These are phyloP conservation scores for Orthosia incerta DNA, from an alignment of 2,888 invertebrate species.

Conservation along the genomic window DNA sequence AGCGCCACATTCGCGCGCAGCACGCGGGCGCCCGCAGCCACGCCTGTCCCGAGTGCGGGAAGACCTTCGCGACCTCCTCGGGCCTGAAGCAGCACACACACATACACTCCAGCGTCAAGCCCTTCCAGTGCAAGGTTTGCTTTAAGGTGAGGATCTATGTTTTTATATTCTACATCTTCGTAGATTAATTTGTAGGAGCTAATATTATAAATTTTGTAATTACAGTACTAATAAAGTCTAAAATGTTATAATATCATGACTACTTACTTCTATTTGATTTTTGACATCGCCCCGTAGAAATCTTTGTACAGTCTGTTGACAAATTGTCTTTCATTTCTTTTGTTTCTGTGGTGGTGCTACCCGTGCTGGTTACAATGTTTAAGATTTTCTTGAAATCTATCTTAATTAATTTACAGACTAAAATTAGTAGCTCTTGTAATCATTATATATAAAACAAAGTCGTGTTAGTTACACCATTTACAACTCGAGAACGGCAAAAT, in stretches of 20 bases:
- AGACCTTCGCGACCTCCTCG: conserved; percentile 99
- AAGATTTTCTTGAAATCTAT: neutral
- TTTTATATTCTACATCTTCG: neutral
- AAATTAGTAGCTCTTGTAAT: no score
- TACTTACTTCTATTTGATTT: no score
- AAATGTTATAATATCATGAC: no score
- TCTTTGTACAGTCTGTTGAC: neutral
- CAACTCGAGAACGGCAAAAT: no score
- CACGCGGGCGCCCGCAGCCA: conserved; percentile 99
- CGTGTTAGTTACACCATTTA: no score
- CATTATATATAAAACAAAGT: no score
- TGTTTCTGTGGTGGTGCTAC: neutral
- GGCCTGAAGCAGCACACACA: conserved; percentile 99
- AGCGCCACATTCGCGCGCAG: conserved; percentile 98
- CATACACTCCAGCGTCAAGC: conserved; percentile 99
- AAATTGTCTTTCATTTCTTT: neutral
- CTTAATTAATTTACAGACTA: neutral
- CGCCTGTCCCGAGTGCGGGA: conserved; percentile 99
- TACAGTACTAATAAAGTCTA: no score
- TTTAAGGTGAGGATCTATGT: conserved; percentile 93
- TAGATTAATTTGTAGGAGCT: neutral
- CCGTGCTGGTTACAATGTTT: no score
- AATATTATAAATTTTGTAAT: no score
- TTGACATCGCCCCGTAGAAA: neutral
- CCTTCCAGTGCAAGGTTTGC: conserved; percentile 99